Base-by-base conservation (phyloP, 2,797 vertebrate genomes). In the Dryobates pubescens region DNA sequence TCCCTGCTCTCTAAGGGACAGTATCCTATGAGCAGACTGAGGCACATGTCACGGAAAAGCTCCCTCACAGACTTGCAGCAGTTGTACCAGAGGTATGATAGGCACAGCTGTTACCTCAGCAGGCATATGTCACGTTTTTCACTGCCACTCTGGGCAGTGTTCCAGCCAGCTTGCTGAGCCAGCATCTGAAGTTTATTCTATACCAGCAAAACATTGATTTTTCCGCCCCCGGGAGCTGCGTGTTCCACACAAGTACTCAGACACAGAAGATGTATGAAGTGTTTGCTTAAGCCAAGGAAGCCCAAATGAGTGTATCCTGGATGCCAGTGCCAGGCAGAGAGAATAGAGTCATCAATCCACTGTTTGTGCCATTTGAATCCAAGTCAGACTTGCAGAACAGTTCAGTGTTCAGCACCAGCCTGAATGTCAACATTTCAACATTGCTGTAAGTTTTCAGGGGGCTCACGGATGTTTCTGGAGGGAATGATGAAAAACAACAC, bases 201-300 rank as follows among this genome's bases (percentile, higher is more conserved):
- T 17, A 64, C 58, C 43, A 74, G 54, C 88, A 86, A 75, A 76
- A 20, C 51, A 92, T 84, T 75, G 71, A 76, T 86, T 88, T 54
- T 43, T 61, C 27, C 13, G 22, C 77, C 82, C 76, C 70, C 58
- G 77, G 82, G 82, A 91, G 36, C 64, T 32, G 36, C 80, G 82
- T 7, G n/a, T 56, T 86, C 88, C 36, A 76, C 4, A 1, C 30
- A 79, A 84, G 64, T 68, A 88, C 54, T 86, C 87, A 91, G 79
- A 70, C 51, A 74, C n/a, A 63, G 58, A 94, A 87, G 79, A 95
- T 45, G 30, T 70, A 94, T 90, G 76, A 90, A 88, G 90, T 91
- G 92, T 71, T 90, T 88, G 30, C 56, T 85, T 62, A 89, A 93
- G 69, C 10, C 70, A 78, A 72, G 69, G 62, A 93, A 95, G 73